A percentile compares a stretch with the other conserved stretches of the same genome.
phyloP scores from a whole-genome alignment of 2,797 vertebrate species.

The Rachycentron canadum region DNA sequence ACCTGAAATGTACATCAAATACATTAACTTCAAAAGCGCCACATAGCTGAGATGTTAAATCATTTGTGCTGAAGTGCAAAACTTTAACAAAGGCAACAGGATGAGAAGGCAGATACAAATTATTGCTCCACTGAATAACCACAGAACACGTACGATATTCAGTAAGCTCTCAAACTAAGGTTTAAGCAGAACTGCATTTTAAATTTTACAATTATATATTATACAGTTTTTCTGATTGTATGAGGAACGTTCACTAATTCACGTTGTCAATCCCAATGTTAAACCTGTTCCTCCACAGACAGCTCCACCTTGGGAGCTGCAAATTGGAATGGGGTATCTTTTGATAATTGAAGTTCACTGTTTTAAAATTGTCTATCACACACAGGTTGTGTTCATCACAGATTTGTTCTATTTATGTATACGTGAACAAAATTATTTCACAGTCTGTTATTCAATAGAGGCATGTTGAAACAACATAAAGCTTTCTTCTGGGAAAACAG shows the following conservation, averaged over 20 bases:
- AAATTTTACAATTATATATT: no score
- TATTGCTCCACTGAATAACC: constrained; percentile 15
- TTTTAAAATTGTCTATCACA: constrained; percentile 18
- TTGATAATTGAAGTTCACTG: neutral
- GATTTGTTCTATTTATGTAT: neutral
- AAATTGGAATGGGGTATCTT: constrained; percentile 9
- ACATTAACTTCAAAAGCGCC: constrained; percentile 24
- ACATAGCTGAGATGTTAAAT: constrained; percentile 21
- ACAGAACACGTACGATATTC: constrained; percentile 24
- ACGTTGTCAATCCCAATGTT: constrained; percentile 2
- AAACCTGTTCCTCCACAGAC: constrained; percentile 6
- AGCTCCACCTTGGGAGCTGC: neutral
- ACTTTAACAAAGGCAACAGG: constrained; percentile 32
- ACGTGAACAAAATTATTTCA: neutral
- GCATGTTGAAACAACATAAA: neutral
- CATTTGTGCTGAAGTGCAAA: constrained; percentile 42
- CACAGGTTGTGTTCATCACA: neutral
- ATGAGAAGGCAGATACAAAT: constrained; percentile 42
- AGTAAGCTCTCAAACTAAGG: constrained; percentile 31
- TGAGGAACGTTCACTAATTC: neutral
- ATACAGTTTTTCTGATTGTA: no score
- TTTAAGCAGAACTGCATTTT: neutral
- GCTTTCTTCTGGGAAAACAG: neutral
- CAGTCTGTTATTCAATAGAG: neutral
- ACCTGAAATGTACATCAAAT: constrained; percentile 38